A percentile compares a stretch with the other conserved stretches of the same genome.
Conservation (phyloP, 2,797 vertebrate genomes). For the Muraenolepis orangiensis region DNA sequence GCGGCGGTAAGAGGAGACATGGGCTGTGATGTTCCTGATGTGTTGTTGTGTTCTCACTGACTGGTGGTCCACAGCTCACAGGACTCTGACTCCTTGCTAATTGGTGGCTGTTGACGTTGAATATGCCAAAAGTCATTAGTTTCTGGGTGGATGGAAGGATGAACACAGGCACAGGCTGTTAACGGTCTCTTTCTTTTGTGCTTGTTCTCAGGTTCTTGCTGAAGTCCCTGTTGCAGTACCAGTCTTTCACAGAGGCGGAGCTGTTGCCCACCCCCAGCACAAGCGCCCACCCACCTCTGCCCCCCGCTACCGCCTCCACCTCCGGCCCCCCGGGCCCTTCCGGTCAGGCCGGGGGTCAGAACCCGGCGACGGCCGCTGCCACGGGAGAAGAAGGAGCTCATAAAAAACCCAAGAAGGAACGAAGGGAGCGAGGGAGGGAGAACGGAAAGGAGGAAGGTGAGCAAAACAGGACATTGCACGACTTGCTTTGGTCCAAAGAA, state of each 20-base stretch:
- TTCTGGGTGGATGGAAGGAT: no score
- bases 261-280: slow-evolving; percentile 49
- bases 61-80: neutral
- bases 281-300: slow-evolving; percentile 47
- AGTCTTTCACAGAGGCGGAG: slow-evolving; percentile 81
- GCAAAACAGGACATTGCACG: slow-evolving; percentile 17
- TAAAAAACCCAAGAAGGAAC: slow-evolving; percentile 86
- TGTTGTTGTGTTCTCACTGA: neutral
- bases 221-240: slow-evolving; percentile 84
- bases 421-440: slow-evolving; percentile 83
- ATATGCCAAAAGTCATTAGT: no score
- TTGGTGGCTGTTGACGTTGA: neutral
- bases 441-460: slow-evolving; percentile 82
- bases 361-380: slow-evolving; percentile 42
- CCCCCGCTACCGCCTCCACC: slow-evolving; percentile 40
- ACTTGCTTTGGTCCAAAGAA: neutral
- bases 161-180: neutral
- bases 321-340: slow-evolving; percentile 61
- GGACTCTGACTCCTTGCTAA: neutral
- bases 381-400: slow-evolving; percentile 71
- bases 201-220: slow-evolving; percentile 78
- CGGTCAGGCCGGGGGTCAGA: slow-evolving; percentile 49
- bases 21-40: neutral
- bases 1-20: slow-evolving; percentile 69
- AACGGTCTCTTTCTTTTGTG: neutral